These are phyloP conservation scores for Gymnocephalus cernua DNA, from an alignment of 2,113 vertebrate genomes.

Conservation along the genomic window DNA sequence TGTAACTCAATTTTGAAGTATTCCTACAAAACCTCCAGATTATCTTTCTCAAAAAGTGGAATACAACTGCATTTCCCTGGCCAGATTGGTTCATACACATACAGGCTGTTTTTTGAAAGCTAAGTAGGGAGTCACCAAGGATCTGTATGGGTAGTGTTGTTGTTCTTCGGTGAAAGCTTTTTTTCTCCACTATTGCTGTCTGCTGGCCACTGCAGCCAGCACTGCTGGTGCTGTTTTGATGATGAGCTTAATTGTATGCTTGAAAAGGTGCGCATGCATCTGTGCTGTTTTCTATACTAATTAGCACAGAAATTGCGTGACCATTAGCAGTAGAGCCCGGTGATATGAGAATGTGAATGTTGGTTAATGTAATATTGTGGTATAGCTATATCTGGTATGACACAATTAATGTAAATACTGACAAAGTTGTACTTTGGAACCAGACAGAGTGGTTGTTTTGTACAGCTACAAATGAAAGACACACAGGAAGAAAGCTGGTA, in stretches of 20 bases:
- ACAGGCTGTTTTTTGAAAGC: constrained; percentile 25
- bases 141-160: constrained; percentile 14
- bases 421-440: not conserved
- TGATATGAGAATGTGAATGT: not conserved
- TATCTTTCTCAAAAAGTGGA: not conserved
- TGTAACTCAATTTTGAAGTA: constrained; percentile 21
- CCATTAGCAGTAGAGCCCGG: not conserved
- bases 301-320: not conserved
- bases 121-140: constrained; percentile 10
- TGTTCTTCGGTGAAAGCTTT: constrained; percentile 40
- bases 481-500: not conserved
- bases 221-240: constrained; percentile 18
- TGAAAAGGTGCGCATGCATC: constrained; percentile 14
- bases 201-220: constrained; percentile 8
- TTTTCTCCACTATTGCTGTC: constrained; percentile 25
- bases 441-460: not conserved
- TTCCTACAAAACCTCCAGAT: not conserved
- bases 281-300: constrained; percentile 3
- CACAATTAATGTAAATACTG: not conserved
- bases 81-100: not conserved
- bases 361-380: not conserved
- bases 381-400: not conserved
- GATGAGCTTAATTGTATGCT: constrained; percentile 11
- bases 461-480: not conserved
- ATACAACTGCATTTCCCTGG: not conserved